Evolutionary conservation across 2,113 vertebrate genomes (phyloP).

Genomic region (Podilymbus podiceps): DNA sequence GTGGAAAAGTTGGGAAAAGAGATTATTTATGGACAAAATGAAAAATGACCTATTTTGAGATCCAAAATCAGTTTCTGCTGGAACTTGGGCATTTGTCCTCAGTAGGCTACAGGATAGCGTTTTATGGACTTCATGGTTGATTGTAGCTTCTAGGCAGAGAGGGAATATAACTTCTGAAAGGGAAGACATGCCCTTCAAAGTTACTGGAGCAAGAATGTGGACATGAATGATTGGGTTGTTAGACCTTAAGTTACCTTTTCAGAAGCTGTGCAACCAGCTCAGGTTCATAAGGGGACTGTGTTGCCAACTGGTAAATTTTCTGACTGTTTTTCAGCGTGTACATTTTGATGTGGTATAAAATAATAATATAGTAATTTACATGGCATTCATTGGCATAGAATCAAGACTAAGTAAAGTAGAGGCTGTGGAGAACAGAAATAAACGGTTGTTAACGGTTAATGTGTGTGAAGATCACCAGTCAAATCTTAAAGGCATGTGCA

Average conservation of each 20-base stretch:
- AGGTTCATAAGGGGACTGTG: not conserved
- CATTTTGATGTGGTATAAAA: not conserved
- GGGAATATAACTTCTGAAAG: not conserved
- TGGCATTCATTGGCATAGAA: no score
- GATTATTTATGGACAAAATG: not conserved
- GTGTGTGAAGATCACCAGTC: not conserved
- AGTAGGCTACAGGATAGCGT: not conserved
- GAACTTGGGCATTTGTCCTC: not conserved
- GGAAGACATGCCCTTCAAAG: not conserved
- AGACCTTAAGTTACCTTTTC: not conserved
- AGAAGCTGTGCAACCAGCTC: not conserved
- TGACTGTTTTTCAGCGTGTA: fast-evolving
- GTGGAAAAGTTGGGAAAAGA: not conserved
- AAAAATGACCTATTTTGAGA: not conserved
- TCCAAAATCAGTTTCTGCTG: not conserved
- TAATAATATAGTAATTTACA: not conserved
- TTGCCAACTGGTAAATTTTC: not conserved
- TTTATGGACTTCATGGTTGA: not conserved
- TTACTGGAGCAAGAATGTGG: not conserved
- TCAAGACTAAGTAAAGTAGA: not conserved
- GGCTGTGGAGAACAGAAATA: not conserved
- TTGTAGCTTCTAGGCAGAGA: not conserved
- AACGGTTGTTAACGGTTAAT: not conserved
- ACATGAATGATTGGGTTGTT: not conserved
- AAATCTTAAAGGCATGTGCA: not conserved